Evolutionary conservation across 1,140 invertebrate genomes (phyloP), one percentile per base, ranked within the genome.

Genomic region (Heterodera schachtii): DNA sequence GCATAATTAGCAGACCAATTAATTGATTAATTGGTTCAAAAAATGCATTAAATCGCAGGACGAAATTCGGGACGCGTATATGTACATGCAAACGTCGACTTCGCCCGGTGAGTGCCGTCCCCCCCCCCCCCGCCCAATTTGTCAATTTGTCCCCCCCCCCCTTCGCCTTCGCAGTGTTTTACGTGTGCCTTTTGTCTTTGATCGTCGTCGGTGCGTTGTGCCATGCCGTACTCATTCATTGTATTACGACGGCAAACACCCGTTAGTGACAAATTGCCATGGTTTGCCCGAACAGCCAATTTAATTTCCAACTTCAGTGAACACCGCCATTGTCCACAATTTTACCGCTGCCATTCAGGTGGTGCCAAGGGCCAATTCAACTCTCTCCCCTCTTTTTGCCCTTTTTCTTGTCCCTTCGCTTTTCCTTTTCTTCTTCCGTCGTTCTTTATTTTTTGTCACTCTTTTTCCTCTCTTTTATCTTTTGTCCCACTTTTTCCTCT

Each of bases 141-240:
- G 13, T 21, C 16, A 73, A 60, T 49, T 43, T 7, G 11, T 77
- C 67, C 46, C 19, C 5, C 8, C 3, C n/a, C 41, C 41, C n/a
- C 31, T 31, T 19, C 19, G 31, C 43, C 19, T 52, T 77, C 11
- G 9, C 70, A 73, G 79, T 81, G 47, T 92, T 92, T 83, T 76
- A 90, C 46, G 31, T 90, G 11, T 78, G 90, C 7, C 90, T 92
- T 80, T 52, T 88, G 49, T 44, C 87, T 3, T 87, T 92, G 41
- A 88, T 92, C 46, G 82, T 86, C 47, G 84, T 91, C 77, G 92
- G 92, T 0, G 90, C 75, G 11, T 49, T 81, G 41, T 84, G 81
- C 46, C 83, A 84, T 75, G 52, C 57, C n/a, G 80, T 83, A 1
- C 60, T 84, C 21, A 75, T 84, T 46, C 81, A 81, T 49, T 84